phyloP scores from a whole-genome alignment of 2,113 vertebrate genomes.

The Theropithecus gelada region DNA sequence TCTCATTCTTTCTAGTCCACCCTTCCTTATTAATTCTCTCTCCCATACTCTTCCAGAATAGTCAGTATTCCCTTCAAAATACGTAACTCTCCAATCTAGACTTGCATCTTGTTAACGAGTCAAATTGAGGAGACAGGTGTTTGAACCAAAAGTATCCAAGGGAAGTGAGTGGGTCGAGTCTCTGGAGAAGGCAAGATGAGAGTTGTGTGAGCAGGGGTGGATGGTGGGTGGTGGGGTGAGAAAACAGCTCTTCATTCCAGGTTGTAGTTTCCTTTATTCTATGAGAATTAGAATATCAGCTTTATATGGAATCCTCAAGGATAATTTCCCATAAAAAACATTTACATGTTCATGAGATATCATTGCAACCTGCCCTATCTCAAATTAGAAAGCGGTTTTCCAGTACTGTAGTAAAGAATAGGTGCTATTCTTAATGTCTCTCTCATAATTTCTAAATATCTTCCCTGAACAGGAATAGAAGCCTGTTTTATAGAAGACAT shows the following conservation, averaged over 20 bases:
- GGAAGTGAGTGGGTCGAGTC: not conserved
- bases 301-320: not conserved
- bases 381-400: not conserved
- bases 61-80: not conserved
- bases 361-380: not conserved
- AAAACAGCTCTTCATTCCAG: accelerated
- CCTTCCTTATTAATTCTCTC: not conserved
- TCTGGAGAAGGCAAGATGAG: not conserved
- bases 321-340: not conserved
- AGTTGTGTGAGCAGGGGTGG: accelerated
- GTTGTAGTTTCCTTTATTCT: not conserved
- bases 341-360: not conserved
- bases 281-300: not conserved
- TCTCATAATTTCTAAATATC: not conserved
- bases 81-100: not conserved
- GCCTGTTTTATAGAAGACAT: not conserved
- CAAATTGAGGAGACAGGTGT: not conserved
- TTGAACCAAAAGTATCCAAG: not conserved
- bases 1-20: not conserved
- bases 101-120: too few species aligned
- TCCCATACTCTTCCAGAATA: not conserved
- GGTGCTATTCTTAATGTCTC: not conserved
- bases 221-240: accelerated
- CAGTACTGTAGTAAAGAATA: not conserved
- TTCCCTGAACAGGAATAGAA: not conserved